A percentile compares a stretch with the other conserved stretches of the same genome.
Evolutionary conservation across 1,140 invertebrate genomes (phyloP).

Genomic region (Bombus waltoni): DNA sequence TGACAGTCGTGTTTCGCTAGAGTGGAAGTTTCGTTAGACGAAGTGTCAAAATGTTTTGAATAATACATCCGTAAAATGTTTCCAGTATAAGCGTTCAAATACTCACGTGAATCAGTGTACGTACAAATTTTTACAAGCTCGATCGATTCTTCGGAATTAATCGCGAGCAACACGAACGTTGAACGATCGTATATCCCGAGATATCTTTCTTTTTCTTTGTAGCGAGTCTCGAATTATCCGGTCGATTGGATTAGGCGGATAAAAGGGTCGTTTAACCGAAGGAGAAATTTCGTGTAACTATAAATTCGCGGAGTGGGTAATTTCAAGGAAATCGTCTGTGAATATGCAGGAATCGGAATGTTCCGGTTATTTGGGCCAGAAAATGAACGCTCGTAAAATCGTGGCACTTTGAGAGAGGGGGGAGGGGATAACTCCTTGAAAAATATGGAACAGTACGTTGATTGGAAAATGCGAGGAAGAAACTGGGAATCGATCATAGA

Average conservation of each 20-base stretch:
- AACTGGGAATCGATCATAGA: not conserved
- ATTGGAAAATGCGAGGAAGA: not conserved
- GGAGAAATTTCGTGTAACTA: not conserved
- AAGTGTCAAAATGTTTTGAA: no score
- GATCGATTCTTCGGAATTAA: not conserved
- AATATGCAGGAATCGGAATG: conserved; percentile 7
- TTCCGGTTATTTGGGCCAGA: not conserved
- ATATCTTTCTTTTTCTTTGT: not conserved
- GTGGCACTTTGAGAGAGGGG: not conserved
- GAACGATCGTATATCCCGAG: not conserved
- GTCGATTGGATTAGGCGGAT: not conserved
- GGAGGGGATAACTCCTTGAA: not conserved
- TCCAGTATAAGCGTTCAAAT: no score
- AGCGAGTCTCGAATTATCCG: not conserved
- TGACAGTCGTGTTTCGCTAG: no score
- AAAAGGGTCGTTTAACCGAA: not conserved
- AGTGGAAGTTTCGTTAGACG: no score
- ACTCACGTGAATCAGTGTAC: no score
- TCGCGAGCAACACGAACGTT: no score
- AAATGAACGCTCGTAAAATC: not conserved
- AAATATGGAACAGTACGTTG: not conserved
- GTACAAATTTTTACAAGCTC: not conserved
- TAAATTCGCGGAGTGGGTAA: not conserved
- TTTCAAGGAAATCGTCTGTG: conserved; percentile 2
- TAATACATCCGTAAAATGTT: no score